Conservation (phyloP, 2,797 vertebrate genomes). For the Etheostoma nigrum region DNA sequence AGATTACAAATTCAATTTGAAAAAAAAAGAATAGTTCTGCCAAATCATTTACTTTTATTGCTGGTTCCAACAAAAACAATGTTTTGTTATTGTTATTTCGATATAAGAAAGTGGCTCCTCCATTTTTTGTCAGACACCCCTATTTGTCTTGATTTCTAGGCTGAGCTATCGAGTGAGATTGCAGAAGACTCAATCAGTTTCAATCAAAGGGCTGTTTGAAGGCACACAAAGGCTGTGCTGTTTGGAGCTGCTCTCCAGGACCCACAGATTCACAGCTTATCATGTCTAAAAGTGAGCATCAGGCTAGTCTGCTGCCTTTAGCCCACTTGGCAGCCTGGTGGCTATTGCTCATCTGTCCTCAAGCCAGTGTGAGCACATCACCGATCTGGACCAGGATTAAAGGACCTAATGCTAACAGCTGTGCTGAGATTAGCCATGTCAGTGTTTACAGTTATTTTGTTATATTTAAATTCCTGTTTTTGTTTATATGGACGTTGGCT, state of each 20-base stretch:
- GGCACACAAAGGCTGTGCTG: constrained; percentile 51
- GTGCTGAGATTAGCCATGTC: constrained; percentile 82
- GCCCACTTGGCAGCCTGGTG: constrained; percentile 83
- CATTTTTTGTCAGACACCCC: not conserved
- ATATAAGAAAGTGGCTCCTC: not conserved
- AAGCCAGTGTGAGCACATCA: constrained; percentile 79
- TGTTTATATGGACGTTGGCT: constrained; percentile 25
- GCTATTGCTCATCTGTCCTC: constrained; percentile 81
- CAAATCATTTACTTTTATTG: not conserved
- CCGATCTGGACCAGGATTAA: constrained; percentile 83
- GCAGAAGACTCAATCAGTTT: constrained; percentile 38
- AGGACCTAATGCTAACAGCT: constrained; percentile 83
- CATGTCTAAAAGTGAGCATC: constrained; percentile 73
- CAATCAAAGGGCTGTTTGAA: constrained; percentile 41
- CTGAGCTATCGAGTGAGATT: constrained; percentile 36
- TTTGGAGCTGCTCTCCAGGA: constrained; percentile 52
- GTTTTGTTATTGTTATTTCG: not conserved
- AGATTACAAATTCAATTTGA: not conserved
- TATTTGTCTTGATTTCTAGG: constrained; percentile 6
- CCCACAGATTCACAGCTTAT: constrained; percentile 71
- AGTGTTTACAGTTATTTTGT: constrained; percentile 84
- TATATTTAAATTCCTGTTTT: constrained; percentile 54
- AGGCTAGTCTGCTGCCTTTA: constrained; percentile 76
- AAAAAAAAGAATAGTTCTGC: not conserved
- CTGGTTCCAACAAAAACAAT: not conserved